Evolutionary conservation across 2,797 vertebrate species (phyloP).

Genomic region (Enteromius treurensis): DNA sequence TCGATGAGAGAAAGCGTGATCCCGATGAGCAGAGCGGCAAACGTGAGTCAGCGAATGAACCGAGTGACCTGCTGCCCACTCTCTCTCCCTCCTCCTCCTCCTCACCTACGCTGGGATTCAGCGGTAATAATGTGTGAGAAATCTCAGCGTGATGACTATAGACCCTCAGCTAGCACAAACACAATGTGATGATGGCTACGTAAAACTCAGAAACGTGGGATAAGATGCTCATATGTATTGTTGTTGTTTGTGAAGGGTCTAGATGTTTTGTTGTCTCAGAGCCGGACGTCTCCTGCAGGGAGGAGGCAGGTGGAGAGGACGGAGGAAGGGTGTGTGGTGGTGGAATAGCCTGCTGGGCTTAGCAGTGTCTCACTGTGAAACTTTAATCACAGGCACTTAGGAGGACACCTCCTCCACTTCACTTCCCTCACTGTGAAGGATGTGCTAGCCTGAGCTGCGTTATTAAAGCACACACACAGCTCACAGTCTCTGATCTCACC

Average conservation of each 20-base stretch:
- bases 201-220: neutral
- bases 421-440: slow-evolving; percentile 46
- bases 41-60: slow-evolving; percentile 39
- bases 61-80: slow-evolving; percentile 20
- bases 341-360: slow-evolving; percentile 16
- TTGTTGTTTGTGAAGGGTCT: slow-evolving; percentile 11
- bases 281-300: slow-evolving; percentile 31
- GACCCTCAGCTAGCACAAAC: neutral
- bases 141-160: slow-evolving; percentile 20
- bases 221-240: neutral
- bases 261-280: neutral
- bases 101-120: slow-evolving; percentile 40
- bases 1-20: slow-evolving; percentile 38
- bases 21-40: slow-evolving; percentile 8
- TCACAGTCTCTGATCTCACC: neutral
- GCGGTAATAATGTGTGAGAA: slow-evolving; percentile 50
- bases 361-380: slow-evolving; percentile 46
- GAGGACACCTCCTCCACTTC: slow-evolving; percentile 54
- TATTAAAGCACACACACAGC: slow-evolving; percentile 42
- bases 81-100: slow-evolving; percentile 28
- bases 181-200: neutral
- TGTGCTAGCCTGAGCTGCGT: slow-evolving; percentile 39
- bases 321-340: slow-evolving; percentile 27
- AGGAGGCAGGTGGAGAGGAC: slow-evolving; percentile 27
- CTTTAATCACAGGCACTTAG: slow-evolving; percentile 59